These are phyloP conservation scores for Felis catus DNA, from an alignment of 2,113 vertebrate genomes.

Conservation along the genomic window DNA sequence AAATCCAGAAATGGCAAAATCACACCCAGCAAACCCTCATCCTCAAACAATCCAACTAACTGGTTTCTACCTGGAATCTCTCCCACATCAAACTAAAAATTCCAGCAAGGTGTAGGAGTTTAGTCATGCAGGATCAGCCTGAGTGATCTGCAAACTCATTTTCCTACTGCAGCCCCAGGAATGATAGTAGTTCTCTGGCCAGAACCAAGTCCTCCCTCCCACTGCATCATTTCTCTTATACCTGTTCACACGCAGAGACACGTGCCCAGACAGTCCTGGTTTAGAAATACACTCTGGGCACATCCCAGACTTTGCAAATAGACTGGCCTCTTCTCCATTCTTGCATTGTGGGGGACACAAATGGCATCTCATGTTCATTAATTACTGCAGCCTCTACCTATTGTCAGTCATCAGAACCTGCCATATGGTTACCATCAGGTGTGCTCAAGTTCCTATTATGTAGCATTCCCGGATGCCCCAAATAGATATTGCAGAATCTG, in stretches of 20 bases:
- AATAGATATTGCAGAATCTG: constrained; percentile 73
- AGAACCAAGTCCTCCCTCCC: background rate
- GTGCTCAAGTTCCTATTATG: constrained; percentile 61
- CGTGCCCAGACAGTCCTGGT: background rate
- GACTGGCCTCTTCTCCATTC: constrained; percentile 5
- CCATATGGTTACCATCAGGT: constrained; percentile 79
- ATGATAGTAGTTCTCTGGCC: background rate
- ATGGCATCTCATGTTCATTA: constrained; percentile 65
- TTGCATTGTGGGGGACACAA: constrained; percentile 49
- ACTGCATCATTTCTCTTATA: background rate
- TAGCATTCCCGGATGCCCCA: constrained; percentile 72
- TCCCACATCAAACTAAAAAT: background rate
- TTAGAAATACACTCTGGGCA: background rate
- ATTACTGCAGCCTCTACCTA: constrained; percentile 65
- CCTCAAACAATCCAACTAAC: background rate
- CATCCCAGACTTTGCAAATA: background rate
- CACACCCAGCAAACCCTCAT: background rate
- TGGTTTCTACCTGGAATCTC: background rate
- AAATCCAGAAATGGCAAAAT: constrained; percentile 10
- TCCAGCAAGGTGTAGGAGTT: background rate
- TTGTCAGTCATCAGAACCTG: constrained; percentile 59
- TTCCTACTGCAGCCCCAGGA: background rate
- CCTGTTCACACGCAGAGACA: background rate
- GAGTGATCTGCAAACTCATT: background rate
- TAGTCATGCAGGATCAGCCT: background rate